Conservation (phyloP, 2,888 invertebrate genomes). For the Euplexia lucipara region DNA sequence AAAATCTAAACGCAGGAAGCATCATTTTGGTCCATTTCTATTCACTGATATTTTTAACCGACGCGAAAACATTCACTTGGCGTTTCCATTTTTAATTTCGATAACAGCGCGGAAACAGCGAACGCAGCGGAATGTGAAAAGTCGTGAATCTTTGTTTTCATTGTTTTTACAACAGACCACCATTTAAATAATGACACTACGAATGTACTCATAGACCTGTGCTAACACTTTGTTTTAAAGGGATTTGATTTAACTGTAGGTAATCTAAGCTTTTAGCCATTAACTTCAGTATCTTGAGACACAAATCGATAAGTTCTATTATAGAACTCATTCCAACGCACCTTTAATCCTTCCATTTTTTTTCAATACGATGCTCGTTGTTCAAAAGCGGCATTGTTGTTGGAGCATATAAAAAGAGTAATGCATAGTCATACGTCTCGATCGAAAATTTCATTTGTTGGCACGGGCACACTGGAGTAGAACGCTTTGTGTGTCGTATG, state of each 20-base stretch:
- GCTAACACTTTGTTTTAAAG: neutral
- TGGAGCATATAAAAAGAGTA: slow-evolving; percentile 81
- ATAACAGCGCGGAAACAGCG: slow-evolving; percentile 33
- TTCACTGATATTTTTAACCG: slow-evolving; percentile 17
- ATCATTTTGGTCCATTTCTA: slow-evolving; percentile 8
- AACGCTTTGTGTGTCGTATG: slow-evolving; percentile 78
- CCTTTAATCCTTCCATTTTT: slow-evolving; percentile 45
- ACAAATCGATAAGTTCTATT: neutral
- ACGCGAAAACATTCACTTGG: slow-evolving; percentile 27
- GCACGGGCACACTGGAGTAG: slow-evolving; percentile 72
- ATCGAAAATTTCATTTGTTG: slow-evolving; percentile 87
- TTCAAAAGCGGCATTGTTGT: slow-evolving; percentile 79
- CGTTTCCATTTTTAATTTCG: slow-evolving; percentile 51
- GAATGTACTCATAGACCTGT: slow-evolving; percentile 1
- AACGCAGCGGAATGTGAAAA: slow-evolving; percentile 36
- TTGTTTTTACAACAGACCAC: slow-evolving; percentile 42
- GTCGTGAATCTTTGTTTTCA: slow-evolving; percentile 40
- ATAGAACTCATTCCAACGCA: slow-evolving; percentile 15
- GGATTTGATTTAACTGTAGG: neutral
- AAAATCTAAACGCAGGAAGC: slow-evolving; percentile 18
- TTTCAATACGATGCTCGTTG: slow-evolving; percentile 72
- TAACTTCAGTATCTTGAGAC: neutral
- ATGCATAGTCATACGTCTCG: slow-evolving; percentile 85
- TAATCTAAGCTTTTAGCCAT: neutral
- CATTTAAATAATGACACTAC: slow-evolving; percentile 45